Percentiles rank a stretch among this genome's conserved stretches.
Conservation (phyloP, 2,797 vertebrate species). For the Sebastiscus tertius region DNA sequence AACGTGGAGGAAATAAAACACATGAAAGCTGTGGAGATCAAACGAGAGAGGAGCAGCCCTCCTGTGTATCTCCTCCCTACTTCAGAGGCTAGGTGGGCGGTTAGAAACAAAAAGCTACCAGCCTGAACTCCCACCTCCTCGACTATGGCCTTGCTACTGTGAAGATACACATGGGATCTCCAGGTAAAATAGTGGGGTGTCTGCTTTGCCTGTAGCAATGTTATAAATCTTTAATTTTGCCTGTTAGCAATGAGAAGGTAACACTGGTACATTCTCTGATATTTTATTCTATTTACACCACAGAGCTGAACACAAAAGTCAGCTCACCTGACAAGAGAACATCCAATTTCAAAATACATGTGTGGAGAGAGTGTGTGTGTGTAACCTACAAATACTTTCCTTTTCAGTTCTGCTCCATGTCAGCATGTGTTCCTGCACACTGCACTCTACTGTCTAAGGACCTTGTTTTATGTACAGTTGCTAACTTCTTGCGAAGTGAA, state of each 20-base stretch:
- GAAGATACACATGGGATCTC: background rate
- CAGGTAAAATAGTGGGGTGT: background rate
- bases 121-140: background rate
- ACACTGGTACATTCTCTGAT: background rate
- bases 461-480: background rate
- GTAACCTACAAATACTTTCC: background rate
- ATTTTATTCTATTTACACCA: background rate
- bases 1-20: background rate
- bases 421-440: background rate
- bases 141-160: background rate
- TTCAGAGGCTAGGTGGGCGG: constrained; percentile 16
- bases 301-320: background rate
- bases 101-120: constrained; percentile 3
- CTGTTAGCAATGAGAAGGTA: background rate
- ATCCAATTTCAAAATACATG: background rate
- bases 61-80: background rate
- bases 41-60: constrained; percentile 7
- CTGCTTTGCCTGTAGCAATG: constrained; percentile 16
- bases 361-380: background rate
- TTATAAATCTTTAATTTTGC: constrained; percentile 1
- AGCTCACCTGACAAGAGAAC: background rate
- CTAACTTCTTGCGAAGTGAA: background rate
- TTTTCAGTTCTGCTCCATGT: background rate
- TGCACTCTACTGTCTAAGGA: background rate
- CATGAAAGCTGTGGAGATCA: constrained; percentile 2